phyloP scores from a whole-genome alignment of 1,140 invertebrate genomes.

The Venustaconcha ellipsiformis region DNA sequence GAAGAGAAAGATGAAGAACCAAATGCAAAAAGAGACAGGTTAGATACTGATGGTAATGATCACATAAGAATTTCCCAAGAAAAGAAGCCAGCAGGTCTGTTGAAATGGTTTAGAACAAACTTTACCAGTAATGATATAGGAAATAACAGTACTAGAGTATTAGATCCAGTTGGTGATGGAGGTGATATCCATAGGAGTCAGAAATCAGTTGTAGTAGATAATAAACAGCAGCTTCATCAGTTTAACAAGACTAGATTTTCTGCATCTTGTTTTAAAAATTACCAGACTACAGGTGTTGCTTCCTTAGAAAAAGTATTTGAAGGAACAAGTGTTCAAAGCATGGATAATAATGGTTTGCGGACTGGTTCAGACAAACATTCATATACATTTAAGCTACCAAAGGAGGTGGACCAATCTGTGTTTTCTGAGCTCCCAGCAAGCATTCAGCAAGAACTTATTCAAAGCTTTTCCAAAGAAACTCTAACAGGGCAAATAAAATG shows the following conservation, averaged over 20 bases:
- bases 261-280: too few relatives aligned
- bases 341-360: not conserved
- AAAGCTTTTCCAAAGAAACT: too few relatives aligned
- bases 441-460: conserved; percentile 34
- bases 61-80: not conserved
- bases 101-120: conserved; percentile 1
- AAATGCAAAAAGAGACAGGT: not conserved
- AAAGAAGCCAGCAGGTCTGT: conserved; percentile 2
- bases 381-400: not conserved
- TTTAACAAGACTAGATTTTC: too few relatives aligned
- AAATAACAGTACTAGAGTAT: too few relatives aligned
- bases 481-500: too few relatives aligned
- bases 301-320: not conserved
- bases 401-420: conserved; percentile 26
- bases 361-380: not conserved
- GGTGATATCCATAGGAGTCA: too few relatives aligned
- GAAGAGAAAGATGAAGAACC: not conserved
- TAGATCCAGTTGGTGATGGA: too few relatives aligned
- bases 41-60: not conserved
- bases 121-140: too few relatives aligned
- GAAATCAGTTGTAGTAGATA: too few relatives aligned
- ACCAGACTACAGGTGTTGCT: too few relatives aligned
- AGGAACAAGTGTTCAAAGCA: too few relatives aligned
- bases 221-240: too few relatives aligned
- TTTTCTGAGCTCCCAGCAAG: conserved; percentile 33